A percentile compares a stretch with the other conserved stretches of the same genome.
These are phyloP conservation scores for Sialis fuliginosa DNA, from an alignment of 2,888 invertebrate species.

Conservation along the genomic window DNA sequence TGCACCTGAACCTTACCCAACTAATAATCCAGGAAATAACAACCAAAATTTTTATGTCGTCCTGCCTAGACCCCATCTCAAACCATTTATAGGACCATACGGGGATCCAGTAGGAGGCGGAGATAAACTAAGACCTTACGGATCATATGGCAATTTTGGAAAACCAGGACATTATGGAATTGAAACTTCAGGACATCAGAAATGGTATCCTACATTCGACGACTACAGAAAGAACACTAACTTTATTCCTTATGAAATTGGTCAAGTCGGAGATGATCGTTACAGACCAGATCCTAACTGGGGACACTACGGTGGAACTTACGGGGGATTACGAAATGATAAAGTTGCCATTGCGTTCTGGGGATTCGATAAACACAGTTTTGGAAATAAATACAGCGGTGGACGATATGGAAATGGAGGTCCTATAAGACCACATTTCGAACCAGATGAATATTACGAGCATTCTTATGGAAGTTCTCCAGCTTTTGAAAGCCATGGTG, in stretches of 20 bases:
- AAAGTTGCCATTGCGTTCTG: constrained; percentile 27
- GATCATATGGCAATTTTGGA: constrained; percentile 32
- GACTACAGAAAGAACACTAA: constrained; percentile 2
- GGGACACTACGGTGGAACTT: constrained; percentile 22
- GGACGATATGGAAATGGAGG: background rate
- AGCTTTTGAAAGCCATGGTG: background rate
- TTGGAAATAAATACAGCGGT: constrained; percentile 2
- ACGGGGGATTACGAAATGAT: constrained; percentile 12
- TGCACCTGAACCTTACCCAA: constrained; percentile 4
- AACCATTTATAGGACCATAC: constrained; percentile 2
- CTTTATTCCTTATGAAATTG: constrained; percentile 9
- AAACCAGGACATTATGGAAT: constrained; percentile 9
- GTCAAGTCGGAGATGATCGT: constrained; percentile 18
- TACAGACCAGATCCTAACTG: constrained; percentile 19
- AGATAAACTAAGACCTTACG: constrained; percentile 18
- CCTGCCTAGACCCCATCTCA: background rate
- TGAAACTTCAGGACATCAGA: constrained; percentile 1
- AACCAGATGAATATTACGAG: too few species aligned
- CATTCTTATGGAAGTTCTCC: too few species aligned
- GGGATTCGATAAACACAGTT: constrained; percentile 26
- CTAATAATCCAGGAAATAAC: background rate
- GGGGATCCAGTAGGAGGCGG: constrained; percentile 10
- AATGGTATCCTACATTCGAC: constrained; percentile 4
- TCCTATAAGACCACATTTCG: too few species aligned
- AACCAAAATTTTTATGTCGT: constrained; percentile 4